Evolutionary conservation across 1,140 invertebrate genomes (phyloP), one percentile per base, ranked within the genome.

Genomic region (Helicoverpa zea): DNA sequence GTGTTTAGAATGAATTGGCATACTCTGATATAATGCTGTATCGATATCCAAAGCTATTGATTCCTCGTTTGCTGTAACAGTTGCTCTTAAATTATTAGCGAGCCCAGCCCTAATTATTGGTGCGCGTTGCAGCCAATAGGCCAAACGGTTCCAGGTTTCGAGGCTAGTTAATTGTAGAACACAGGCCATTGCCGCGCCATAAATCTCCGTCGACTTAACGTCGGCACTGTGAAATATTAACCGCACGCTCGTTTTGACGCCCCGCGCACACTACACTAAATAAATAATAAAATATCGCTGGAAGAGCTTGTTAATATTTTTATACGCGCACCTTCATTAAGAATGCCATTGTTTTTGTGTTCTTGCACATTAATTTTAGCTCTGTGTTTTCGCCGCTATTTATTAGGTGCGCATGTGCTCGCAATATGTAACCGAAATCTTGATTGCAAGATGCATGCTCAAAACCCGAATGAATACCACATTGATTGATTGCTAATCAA

Each of bases 191-290:
- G 80, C 82, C 83, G 87, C 84, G 79, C 81, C 88, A 94, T 94
- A 94, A 94, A 94, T 94, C 92, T 91, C 82, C 85, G 92, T 94
- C 92, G 92, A 92, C 90, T 92, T 92, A 94, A 86, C 89, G 91
- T 92, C 92, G 87, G 87, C 87, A 85, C 82, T 84, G 88, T 92
- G 91, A 94, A 94, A 94, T 94, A 94, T 94, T 92, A 94, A 94
- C 92, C 90, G 87, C 90, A 86, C 84, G 87, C 89, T 87, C 85
- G 84, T 91, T 91, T 88, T 94, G 92, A 94, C 91, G 90, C 87
- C 84, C 87, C 78, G 76, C 80, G 81, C 61, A 83, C 84, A 78
- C 84, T 80, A 83, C 86, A 81, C 83, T 87, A 88, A 89, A 91
- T 91, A 90, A 91, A 91, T 89, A 89, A 88, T 70, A 89, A 85